Base-by-base conservation (phyloP, 2,888 invertebrate genomes). In the Marasmarcha lunaedactyla region DNA sequence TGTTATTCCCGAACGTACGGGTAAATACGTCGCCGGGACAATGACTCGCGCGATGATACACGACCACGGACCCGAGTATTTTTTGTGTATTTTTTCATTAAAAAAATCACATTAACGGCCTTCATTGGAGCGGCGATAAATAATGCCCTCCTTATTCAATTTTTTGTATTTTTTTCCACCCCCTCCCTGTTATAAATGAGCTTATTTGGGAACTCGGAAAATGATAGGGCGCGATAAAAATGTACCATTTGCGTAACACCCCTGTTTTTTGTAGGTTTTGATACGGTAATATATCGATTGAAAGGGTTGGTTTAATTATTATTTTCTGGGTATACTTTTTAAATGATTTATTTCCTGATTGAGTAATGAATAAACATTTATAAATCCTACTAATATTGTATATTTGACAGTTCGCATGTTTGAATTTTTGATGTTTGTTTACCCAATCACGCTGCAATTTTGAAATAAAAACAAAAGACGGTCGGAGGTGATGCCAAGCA, bases 111-210 rank as follows among this genome's bases (percentile, higher is more conserved):
- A 83, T 83, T 83, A 83, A 79, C 83, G 73, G 70, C 78, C 77
- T 79, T 81, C 81, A 81, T 81, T 81, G 79, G 83, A 78, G 77
- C 78, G 77, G 79, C 65, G 74, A 83, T 83, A 83, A 83, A 83
- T 81, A 79, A 81, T 81, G 79, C 71, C 62, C 78, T 83, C 79
- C 81, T 83, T 83, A 83, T 83, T 81, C 81, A 83, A 83, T 76
- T 81, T 81, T 79, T 78, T 77, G 72, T 76, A 81, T 77, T 81
- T 79, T 78, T 78, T 20, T 78, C 71, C 70, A 65, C 74, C 73
- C 71, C 70, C 66, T 63, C 54, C 55, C 63, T 9, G 79, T 81
- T 72, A 83, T 83, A 77, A 81, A 83, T 83, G 81, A 83, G 81
- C 79, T 81, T 83, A 83, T 83, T 83, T 83, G 73, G 73, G 69